These are phyloP conservation scores for Gadus chalcogrammus DNA, from an alignment of 2,113 vertebrate species.

Conservation along the genomic window DNA sequence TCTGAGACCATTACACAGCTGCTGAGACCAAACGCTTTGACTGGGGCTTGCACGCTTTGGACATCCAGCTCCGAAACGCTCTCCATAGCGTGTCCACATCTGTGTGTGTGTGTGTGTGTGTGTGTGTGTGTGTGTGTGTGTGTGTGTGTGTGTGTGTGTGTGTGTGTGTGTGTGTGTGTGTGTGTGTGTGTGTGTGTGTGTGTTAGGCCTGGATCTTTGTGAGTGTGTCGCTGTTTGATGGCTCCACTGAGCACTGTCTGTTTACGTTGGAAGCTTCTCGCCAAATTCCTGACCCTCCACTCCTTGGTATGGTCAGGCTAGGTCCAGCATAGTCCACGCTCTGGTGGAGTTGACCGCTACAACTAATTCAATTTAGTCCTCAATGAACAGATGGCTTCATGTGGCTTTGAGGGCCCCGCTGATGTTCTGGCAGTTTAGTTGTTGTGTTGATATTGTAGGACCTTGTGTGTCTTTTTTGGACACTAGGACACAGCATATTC, in stretches of 20 bases:
- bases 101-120: not conserved
- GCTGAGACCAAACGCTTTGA: constrained; percentile 41
- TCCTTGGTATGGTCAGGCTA: not conserved
- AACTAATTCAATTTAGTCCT: too few relatives aligned
- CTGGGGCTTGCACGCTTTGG: not conserved
- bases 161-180: not conserved
- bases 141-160: not conserved
- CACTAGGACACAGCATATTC: too few relatives aligned
- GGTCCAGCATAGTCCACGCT: too few relatives aligned
- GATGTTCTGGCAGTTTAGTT: too few relatives aligned
- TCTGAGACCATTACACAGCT: constrained; percentile 37
- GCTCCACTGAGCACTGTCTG: constrained; percentile 16
- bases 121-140: not conserved
- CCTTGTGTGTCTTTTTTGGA: too few relatives aligned
- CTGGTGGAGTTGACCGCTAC: too few relatives aligned
- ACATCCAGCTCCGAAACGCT: too few relatives aligned
- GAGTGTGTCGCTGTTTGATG: constrained; percentile 36
- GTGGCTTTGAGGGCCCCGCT: too few relatives aligned
- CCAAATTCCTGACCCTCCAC: not conserved
- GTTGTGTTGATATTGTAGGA: too few relatives aligned
- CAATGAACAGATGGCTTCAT: too few relatives aligned
- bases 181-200: constrained; percentile 1
- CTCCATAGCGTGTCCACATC: too few relatives aligned
- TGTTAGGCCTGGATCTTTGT: constrained; percentile 21
- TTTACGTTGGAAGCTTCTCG: constrained; percentile 49